phyloP scores from a whole-genome alignment of 2,113 vertebrate genomes.

The Hirundichthys speculiger region DNA sequence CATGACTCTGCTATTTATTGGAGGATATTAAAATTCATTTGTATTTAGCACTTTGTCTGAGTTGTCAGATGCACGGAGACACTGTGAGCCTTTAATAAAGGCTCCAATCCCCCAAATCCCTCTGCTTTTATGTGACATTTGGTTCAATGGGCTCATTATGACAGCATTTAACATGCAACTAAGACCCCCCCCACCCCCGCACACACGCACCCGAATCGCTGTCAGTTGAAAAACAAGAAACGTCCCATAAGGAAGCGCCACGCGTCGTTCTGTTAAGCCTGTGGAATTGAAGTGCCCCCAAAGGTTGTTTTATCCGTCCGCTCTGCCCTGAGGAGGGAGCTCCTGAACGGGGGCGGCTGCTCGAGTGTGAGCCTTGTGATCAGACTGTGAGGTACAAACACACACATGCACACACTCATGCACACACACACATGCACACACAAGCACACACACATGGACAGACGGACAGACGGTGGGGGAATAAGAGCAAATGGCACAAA shows the following conservation, averaged over 20 bases:
- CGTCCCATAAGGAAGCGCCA: conserved; percentile 1
- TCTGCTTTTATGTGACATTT: conserved; percentile 64
- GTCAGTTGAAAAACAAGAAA: conserved; percentile 29
- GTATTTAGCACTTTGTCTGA: conserved; percentile 65
- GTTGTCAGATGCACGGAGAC: conserved; percentile 62
- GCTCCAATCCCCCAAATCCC: conserved; percentile 63
- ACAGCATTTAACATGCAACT: conserved; percentile 57
- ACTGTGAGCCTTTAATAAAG: conserved; percentile 62
- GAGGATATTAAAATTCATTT: conserved; percentile 65
- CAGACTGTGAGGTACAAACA: conserved; percentile 59
- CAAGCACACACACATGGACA: too few species aligned
- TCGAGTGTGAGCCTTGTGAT: conserved; percentile 66
- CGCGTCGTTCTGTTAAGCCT: conserved; percentile 57
- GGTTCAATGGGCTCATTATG: conserved; percentile 71
- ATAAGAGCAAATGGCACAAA: too few species aligned
- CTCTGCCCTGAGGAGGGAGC: conserved; percentile 66
- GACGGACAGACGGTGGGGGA: too few species aligned
- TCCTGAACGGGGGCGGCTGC: conserved; percentile 63
- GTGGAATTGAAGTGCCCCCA: conserved; percentile 72
- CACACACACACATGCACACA: too few species aligned
- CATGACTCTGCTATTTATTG: conserved; percentile 55
- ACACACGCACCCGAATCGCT: conserved; percentile 10
- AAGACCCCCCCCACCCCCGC: conserved; percentile 3
- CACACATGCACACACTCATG: conserved; percentile 26
- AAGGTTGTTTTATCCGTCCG: conserved; percentile 65